Percentiles rank a stretch among this genome's conserved stretches.
phyloP scores from a whole-genome alignment of 2,888 invertebrate genomes.

The Drosophila siamana region DNA sequence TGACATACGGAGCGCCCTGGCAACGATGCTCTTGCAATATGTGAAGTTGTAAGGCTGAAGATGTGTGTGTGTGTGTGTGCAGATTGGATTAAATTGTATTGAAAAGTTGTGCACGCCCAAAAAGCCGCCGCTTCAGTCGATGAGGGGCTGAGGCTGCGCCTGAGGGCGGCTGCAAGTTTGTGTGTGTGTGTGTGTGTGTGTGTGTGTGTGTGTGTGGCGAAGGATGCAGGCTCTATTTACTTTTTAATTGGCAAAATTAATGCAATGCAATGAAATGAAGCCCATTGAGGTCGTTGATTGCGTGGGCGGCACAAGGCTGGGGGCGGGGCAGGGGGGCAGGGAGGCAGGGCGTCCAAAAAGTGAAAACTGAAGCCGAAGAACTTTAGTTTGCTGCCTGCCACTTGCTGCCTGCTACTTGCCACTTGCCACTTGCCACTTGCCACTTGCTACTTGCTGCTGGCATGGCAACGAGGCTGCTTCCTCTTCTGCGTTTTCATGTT shows the following conservation, averaged over 20 bases:
- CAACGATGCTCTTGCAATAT: slow-evolving; percentile 24
- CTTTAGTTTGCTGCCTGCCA: not conserved
- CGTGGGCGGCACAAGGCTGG: not conserved
- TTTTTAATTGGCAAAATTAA: slow-evolving; percentile 81
- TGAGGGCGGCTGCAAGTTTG: not conserved
- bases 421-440: too few relatives aligned
- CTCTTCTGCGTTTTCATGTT: slow-evolving; percentile 36
- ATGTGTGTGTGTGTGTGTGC: slow-evolving; percentile 15
- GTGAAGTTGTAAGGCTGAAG: too few relatives aligned
- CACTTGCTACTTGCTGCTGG: slow-evolving; percentile 28
- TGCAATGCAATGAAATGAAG: slow-evolving; percentile 81
- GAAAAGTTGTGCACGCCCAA: slow-evolving; percentile 63
- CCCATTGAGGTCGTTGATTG: slow-evolving; percentile 49
- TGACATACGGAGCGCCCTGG: slow-evolving; percentile 22
- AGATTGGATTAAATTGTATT: slow-evolving; percentile 68
- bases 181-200: slow-evolving; percentile 31
- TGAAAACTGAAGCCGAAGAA: slow-evolving; percentile 32
- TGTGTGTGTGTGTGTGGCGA: slow-evolving; percentile 45
- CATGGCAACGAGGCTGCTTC: slow-evolving; percentile 54
- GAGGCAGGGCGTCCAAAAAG: slow-evolving; percentile 23
- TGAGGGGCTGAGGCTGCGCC: not conserved
- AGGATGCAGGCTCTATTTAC: slow-evolving; percentile 82
- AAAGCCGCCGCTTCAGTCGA: slow-evolving; percentile 20
- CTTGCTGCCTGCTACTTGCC: too few relatives aligned
- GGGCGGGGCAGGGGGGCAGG: too few relatives aligned